phyloP scores from a whole-genome alignment of 1,140 invertebrate species.

The Polypedilum vanderplanki region DNA sequence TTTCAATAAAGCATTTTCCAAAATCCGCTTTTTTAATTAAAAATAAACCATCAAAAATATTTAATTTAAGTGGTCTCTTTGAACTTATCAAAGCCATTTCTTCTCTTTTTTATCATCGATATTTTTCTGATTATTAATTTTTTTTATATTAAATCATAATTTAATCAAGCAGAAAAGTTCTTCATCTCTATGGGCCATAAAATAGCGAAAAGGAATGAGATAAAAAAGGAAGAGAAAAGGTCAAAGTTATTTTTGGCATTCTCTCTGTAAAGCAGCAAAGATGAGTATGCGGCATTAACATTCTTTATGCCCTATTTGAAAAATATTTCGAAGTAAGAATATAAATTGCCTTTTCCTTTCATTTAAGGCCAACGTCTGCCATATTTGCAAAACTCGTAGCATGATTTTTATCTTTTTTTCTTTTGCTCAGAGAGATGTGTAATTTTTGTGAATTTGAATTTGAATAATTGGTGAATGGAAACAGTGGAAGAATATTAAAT shows the following conservation, averaged over 20 bases:
- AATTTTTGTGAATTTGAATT: neutral
- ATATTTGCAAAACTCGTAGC: neutral
- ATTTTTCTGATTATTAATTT: neutral
- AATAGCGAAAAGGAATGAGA: neutral
- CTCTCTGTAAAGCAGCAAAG: neutral
- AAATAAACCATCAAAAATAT: no score
- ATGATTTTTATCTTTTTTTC: neutral
- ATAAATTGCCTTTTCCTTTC: slow-evolving; percentile 13
- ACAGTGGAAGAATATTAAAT: neutral
- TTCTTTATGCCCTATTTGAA: slow-evolving; percentile 13
- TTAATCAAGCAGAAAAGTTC: slow-evolving; percentile 17
- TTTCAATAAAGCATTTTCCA: no score
- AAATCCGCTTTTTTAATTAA: no score
- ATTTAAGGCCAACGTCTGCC: neutral
- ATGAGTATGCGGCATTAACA: neutral
- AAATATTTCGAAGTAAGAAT: neutral
- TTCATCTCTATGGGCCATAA: neutral
- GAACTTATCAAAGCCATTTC: no score
- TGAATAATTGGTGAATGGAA: slow-evolving; percentile 12
- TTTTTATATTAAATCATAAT: slow-evolving; percentile 20
- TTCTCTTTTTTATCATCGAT: no score
- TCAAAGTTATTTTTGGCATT: slow-evolving; percentile 1
- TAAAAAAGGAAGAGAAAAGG: neutral
- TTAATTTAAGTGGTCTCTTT: no score
- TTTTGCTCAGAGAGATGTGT: neutral